phyloP scores from a whole-genome alignment of 1,140 invertebrate species.

The Eupristina koningsbergeri region DNA sequence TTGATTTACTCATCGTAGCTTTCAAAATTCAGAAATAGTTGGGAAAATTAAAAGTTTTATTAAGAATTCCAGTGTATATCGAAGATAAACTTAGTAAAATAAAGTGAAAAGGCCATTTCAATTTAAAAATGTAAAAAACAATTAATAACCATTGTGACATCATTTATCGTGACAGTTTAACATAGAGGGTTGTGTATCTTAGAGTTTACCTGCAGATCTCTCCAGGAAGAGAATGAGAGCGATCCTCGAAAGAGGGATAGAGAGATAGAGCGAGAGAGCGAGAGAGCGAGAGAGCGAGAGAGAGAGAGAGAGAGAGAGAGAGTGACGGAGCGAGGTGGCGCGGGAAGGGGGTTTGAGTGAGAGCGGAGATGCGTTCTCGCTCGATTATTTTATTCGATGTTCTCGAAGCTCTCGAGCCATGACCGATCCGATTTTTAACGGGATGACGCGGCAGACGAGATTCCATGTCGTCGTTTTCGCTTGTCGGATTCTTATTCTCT shows the following conservation, averaged over 20 bases:
- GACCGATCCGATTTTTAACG: slow-evolving; percentile 73
- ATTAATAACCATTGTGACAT: slow-evolving; percentile 72
- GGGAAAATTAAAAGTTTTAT: neutral
- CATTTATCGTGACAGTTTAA: slow-evolving; percentile 74
- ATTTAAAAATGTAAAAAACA: slow-evolving; percentile 58
- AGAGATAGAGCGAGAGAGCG: neutral
- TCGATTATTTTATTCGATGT: slow-evolving; percentile 39
- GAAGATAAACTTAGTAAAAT: neutral
- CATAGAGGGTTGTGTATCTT: slow-evolving; percentile 49
- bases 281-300: neutral
- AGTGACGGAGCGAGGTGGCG: neutral
- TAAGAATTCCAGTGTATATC: too few species aligned
- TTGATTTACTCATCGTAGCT: too few species aligned
- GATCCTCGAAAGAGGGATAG: neutral
- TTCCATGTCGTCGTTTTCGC: neutral
- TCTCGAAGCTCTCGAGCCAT: slow-evolving; percentile 54
- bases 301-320: neutral
- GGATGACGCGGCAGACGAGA: slow-evolving; percentile 53
- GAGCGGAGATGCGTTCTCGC: neutral
- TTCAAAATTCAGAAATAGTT: neutral
- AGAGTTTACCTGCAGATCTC: slow-evolving; percentile 29
- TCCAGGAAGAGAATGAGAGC: neutral
- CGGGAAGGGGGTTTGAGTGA: neutral
- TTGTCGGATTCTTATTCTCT: neutral
- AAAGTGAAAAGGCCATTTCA: neutral